A percentile compares a stretch with the other conserved stretches of the same genome.
These are phyloP conservation scores for Ictalurus punctatus DNA, from an alignment of 2,113 vertebrate genomes.

Conservation along the genomic window DNA sequence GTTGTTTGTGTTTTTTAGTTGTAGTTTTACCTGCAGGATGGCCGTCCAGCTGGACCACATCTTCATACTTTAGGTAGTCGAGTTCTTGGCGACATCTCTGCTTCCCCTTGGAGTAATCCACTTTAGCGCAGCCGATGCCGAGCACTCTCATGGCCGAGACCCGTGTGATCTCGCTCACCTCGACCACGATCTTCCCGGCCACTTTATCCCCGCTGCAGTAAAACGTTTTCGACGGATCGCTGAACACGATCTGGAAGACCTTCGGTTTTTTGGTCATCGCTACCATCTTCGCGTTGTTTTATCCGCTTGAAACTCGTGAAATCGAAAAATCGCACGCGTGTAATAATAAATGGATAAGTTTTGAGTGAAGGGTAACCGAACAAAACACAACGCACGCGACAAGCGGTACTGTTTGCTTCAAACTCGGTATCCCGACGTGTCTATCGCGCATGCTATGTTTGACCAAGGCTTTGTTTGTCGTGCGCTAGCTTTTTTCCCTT, in stretches of 20 bases:
- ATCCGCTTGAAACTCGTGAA: neutral
- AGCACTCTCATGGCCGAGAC: conserved; percentile 71
- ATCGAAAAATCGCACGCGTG: no score
- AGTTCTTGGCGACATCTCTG: conserved; percentile 77
- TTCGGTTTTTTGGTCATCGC: conserved; percentile 81
- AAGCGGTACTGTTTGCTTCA: neutral
- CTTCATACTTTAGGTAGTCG: conserved; percentile 79
- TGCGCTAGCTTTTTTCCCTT: neutral
- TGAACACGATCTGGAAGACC: conserved; percentile 72
- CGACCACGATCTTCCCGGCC: conserved; percentile 72
- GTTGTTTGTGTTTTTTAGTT: neutral
- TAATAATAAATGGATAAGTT: no score
- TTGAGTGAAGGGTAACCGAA: neutral
- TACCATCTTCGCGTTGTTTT: conserved; percentile 48
- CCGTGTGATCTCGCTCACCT: conserved; percentile 75
- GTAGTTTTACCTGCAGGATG: conserved; percentile 70
- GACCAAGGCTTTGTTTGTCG: conserved; percentile 35
- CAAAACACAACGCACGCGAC: neutral
- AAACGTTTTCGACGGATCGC: conserved; percentile 72
- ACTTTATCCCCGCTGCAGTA: conserved; percentile 83
- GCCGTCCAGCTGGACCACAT: conserved; percentile 72
- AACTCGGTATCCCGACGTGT: neutral
- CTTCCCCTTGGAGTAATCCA: conserved; percentile 77
- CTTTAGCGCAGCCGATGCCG: conserved; percentile 79
- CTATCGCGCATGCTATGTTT: neutral